phyloP scores from a whole-genome alignment of 2,888 invertebrate species.

The Elmis aenea region DNA sequence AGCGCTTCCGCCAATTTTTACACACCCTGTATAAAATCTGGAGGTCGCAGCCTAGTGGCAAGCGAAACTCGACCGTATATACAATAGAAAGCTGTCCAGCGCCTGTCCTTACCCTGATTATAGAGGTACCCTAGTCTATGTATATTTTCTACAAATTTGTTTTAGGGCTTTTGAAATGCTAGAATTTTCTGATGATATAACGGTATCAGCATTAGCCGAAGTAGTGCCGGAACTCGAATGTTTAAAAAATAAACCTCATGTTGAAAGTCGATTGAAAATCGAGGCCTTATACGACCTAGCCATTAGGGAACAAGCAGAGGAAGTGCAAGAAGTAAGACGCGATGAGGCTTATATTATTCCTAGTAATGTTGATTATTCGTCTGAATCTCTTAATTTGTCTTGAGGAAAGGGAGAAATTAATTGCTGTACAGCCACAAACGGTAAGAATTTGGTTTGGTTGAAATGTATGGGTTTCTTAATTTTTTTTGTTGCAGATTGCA shows the following conservation, averaged over 20 bases:
- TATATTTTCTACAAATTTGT: no score
- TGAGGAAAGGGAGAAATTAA: conserved; percentile 67
- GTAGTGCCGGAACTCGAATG: conserved; percentile 49
- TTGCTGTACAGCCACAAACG: conserved; percentile 62
- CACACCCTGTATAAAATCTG: no score
- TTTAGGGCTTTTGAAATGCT: conserved; percentile 62
- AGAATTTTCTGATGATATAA: conserved; percentile 48
- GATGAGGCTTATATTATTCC: conserved; percentile 69
- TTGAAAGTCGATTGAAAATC: conserved; percentile 55
- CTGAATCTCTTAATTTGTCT: conserved; percentile 54
- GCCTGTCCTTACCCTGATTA: no score
- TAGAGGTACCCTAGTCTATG: no score
- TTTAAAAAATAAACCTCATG: conserved; percentile 43
- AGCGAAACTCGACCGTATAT: no score
- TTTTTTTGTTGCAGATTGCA: conserved; percentile 60
- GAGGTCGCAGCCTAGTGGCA: no score
- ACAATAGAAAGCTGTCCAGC: no score
- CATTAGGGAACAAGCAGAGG: conserved; percentile 54
- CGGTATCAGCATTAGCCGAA: conserved; percentile 47
- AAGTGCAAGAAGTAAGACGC: conserved; percentile 62
- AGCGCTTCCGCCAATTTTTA: no score
- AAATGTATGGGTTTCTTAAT: no score
- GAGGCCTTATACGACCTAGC: conserved; percentile 61
- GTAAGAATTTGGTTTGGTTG: no score
- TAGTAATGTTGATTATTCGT: conserved; percentile 60